Evolutionary conservation across 1,140 invertebrate genomes (phyloP).

Genomic region (Zaprionus camerounensis): DNA sequence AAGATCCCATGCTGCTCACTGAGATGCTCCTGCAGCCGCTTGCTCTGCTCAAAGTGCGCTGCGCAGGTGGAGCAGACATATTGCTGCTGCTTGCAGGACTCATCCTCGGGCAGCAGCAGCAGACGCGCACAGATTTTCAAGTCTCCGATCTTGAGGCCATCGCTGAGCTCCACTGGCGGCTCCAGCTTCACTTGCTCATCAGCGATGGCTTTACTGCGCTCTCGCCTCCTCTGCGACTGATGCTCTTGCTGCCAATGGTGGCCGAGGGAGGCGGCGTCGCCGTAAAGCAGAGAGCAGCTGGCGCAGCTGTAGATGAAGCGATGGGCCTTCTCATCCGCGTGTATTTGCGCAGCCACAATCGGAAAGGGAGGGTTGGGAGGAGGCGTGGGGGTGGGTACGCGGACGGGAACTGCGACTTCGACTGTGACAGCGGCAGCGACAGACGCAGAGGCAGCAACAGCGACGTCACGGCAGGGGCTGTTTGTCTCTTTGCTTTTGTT

Average conservation of each 20-base stretch:
- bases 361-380: neutral
- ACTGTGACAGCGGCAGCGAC: neutral
- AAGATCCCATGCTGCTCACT: constrained; percentile 67
- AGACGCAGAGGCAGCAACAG: neutral
- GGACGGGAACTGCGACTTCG: neutral
- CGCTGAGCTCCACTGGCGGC: constrained; percentile 35
- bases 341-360: constrained; percentile 53
- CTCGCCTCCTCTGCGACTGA: constrained; percentile 27
- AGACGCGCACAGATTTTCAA: constrained; percentile 62
- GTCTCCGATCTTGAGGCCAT: constrained; percentile 26
- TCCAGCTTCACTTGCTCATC: constrained; percentile 33
- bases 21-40: constrained; percentile 62
- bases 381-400: neutral
- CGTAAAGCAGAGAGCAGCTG: constrained; percentile 62
- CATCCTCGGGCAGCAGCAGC: constrained; percentile 33
- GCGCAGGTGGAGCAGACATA: constrained; percentile 60
- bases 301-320: constrained; percentile 67
- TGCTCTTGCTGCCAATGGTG: constrained; percentile 66
- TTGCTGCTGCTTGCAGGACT: constrained; percentile 49
- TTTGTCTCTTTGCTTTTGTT: constrained; percentile 54
- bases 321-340: constrained; percentile 64
- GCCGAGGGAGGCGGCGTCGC: constrained; percentile 51
- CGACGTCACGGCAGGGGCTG: constrained; percentile 37
- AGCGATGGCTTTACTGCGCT: constrained; percentile 20
- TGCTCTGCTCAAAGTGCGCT: constrained; percentile 59